Evolutionary conservation across 2,888 invertebrate species (phyloP), one percentile per base, ranked within the genome.

Genomic region (Drosophila mimetica): DNA sequence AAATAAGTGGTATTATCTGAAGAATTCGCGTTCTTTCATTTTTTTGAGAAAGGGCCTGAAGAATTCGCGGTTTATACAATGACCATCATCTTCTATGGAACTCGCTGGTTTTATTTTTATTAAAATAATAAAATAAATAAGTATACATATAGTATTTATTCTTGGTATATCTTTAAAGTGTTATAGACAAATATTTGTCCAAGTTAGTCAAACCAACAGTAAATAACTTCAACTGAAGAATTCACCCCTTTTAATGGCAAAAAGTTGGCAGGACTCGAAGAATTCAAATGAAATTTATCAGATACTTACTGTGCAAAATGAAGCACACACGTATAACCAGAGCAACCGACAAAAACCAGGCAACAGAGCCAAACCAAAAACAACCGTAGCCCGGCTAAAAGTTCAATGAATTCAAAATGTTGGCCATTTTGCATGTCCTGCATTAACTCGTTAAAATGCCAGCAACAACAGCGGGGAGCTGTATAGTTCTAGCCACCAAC

Each of bases 401-500:
- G 86, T 86, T 86, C 86, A 86, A 86, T 86, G 86, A 89, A 89
- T 88, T 73, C 89, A 74, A 55, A 88, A 85, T 85, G 84, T 70
- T 75, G 76, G 71, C 81, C 84, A 64, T 64, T 89, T 86, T 88
- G 88, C 89, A 89, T 85, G 85, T 89, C 84, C 84, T 86, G 89
- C 87, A 88, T 88, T 89, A 86, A 86, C 88, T 88, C 88, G 87
- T 89, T 89, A 74, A 84, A 85, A 89, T 87, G 86, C 79, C 86
- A 83, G 44, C 52, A 59, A 54, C 52, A 28, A 46, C 44, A 16
- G 14, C 69, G 37, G 65, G 22, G 14, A 41, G 16, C 36, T 55
- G 67, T 71, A 52, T 71, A 58, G 71, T 74, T 78, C 61, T 70
- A 61, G 70, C 70, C 44, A 69, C 55, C 75, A 79, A 82, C 73